Percentiles rank a stretch among this genome's conserved stretches.
phyloP scores from a whole-genome alignment of 2,888 invertebrate species.

The Oligia strigilis region DNA sequence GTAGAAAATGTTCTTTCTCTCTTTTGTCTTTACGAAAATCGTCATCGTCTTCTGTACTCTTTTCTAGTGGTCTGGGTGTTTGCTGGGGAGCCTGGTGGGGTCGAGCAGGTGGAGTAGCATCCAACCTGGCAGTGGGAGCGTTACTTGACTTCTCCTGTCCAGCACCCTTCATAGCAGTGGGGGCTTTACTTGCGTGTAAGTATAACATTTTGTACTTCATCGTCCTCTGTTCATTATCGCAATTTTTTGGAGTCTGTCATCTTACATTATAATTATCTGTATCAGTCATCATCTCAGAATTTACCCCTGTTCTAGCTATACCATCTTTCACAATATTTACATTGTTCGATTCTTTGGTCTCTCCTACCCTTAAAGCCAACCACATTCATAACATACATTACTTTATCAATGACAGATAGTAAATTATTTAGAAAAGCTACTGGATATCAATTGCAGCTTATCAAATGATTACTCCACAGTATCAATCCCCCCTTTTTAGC shows the following conservation, averaged over 20 bases:
- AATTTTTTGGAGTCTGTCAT: neutral
- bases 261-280: neutral
- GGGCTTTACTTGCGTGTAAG: slow-evolving; percentile 89
- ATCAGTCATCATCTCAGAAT: neutral
- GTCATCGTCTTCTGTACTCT: neutral
- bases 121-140: slow-evolving; percentile 92
- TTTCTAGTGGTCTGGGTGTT: slow-evolving; percentile 91
- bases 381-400: no score
- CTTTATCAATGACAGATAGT: neutral
- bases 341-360: no score
- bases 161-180: slow-evolving; percentile 92
- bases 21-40: neutral
- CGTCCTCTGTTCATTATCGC: no score
- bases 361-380: neutral
- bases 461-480: slow-evolving; percentile 71
- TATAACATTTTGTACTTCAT: slow-evolving; percentile 36
- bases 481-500: slow-evolving; percentile 69
- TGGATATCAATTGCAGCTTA: neutral
- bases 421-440: neutral
- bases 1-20: neutral
- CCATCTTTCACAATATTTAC: neutral
- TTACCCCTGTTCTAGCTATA: neutral
- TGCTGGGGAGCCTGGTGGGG: slow-evolving; percentile 92
- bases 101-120: slow-evolving; percentile 92
- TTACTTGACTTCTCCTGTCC: slow-evolving; percentile 92